Base-by-base conservation (phyloP, 2,888 invertebrate species). In the Sphaerophoria rueppellii region DNA sequence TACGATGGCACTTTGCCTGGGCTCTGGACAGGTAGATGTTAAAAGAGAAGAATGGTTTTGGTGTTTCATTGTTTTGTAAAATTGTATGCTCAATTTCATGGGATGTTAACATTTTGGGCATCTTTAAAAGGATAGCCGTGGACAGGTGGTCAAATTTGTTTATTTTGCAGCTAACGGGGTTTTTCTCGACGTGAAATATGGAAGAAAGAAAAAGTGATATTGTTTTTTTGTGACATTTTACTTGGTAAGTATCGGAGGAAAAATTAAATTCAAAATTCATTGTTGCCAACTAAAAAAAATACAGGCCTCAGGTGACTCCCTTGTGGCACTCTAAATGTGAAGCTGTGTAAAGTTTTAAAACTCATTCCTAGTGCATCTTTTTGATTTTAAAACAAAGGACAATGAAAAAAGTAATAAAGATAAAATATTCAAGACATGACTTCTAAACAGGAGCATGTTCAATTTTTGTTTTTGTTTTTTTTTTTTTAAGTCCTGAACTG, bases 31-130 rank as follows among this genome's bases (percentile, higher is more conserved):
- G 80, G 80, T 58, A 75, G 55, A 50, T 71, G 34, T 35, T 46
- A 37, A 50, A 61, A 54, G 57, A 37, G 5, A 52, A 43, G 40
- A 70, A 63, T 70, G 52, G 12, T 40, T 24, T 57, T 61, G 73
- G 48, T n/a, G n/a, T 16, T 70, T 54, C 70, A 74, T 80, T 80
- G 80, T 74, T 63, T 46, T 63, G 71, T 46, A 37, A 35, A 63
- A 65, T 65, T 58, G 55, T 24, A 63, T 74, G 74, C 80, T 80
- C 80, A 55, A 74, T 70, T 74, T 74, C 69, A 70, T 60, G 67
- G 72, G 12, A 37, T 67, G 54, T 79, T 67, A 60, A 32, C 55
- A 61, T 69, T 24, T 74, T 75, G 65, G 69, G 60, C 43, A 57
- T 43, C 72, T 24, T 35, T 34, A 12, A 57, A 34, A 50, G 57